phyloP scores from a whole-genome alignment of 2,113 vertebrate species.

The Limanda limanda region DNA sequence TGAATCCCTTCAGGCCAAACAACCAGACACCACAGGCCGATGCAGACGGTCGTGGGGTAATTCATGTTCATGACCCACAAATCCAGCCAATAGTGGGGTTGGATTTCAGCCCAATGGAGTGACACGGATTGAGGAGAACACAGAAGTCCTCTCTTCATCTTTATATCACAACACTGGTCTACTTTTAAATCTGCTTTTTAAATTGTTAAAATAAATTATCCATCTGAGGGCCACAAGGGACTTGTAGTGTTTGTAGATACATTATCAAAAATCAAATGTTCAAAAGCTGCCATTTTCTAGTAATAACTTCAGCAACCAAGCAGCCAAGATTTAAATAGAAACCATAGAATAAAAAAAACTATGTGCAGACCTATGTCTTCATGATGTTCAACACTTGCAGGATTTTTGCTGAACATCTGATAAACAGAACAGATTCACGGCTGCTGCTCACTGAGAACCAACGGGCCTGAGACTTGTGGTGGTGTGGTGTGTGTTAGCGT shows the following conservation, averaged over 20 bases:
- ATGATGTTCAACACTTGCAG: background rate
- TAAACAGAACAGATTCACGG: background rate
- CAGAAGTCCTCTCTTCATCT: too few species aligned
- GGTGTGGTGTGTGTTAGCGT: background rate
- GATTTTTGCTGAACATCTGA: background rate
- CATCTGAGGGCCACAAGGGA: too few species aligned
- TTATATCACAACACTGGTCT: too few species aligned
- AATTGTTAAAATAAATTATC: too few species aligned
- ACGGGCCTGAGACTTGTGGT: background rate
- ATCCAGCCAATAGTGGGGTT: background rate
- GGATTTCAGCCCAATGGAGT: background rate
- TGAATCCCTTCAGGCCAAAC: slow-evolving; percentile 9
- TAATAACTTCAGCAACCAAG: too few species aligned
- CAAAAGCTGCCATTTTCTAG: too few species aligned
- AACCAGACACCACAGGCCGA: slow-evolving; percentile 24
- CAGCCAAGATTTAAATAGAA: too few species aligned
- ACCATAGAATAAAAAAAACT: too few species aligned
- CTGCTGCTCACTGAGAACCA: background rate
- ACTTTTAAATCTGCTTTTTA: too few species aligned
- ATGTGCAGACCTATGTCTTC: background rate
- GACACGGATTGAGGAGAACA: too few species aligned
- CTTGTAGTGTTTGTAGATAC: too few species aligned
- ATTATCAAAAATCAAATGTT: too few species aligned
- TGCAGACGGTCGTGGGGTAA: background rate
- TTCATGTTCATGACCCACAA: background rate